These are phyloP conservation scores for Bombus superbus DNA, from an alignment of 1,140 invertebrate genomes.

Conservation along the genomic window DNA sequence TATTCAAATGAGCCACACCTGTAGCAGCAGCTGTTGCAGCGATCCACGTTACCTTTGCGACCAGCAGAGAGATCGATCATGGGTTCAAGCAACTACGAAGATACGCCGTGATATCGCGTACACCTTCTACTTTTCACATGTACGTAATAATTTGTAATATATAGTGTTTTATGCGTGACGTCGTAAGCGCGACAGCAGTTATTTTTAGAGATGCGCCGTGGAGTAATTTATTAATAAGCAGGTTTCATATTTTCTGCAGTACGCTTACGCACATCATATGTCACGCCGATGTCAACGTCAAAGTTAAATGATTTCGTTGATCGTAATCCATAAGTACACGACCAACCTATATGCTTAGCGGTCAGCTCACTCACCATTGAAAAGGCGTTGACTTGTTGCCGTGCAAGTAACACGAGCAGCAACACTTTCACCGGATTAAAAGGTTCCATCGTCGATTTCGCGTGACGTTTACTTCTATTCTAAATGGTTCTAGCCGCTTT, in stretches of 20 bases:
- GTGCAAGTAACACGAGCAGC: slow-evolving; percentile 51
- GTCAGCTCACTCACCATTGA: slow-evolving; percentile 69
- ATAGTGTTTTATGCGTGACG: no score
- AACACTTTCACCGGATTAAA: slow-evolving; percentile 75
- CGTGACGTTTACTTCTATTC: not conserved
- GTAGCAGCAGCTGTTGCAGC: slow-evolving; percentile 26
- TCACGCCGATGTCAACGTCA: not conserved
- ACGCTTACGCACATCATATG: no score
- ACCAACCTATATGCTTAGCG: not conserved
- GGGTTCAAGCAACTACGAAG: not conserved
- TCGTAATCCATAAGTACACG: not conserved
- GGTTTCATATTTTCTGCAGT: no score
- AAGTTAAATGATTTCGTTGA: slow-evolving; percentile 11
- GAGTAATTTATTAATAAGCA: no score
- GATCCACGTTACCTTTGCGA: not conserved
- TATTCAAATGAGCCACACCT: slow-evolving; percentile 67
- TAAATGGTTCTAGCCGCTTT: not conserved
- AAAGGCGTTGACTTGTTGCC: slow-evolving; percentile 32
- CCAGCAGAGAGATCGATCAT: slow-evolving; percentile 35
- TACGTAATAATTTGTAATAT: no score
- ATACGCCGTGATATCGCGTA: not conserved
- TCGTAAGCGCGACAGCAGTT: no score
- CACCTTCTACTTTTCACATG: not conserved
- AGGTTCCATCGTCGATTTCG: slow-evolving; percentile 63
- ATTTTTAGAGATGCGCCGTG: no score